Evolutionary conservation across 2,888 invertebrate genomes (phyloP).

Genomic region (Synanthedon tipuliformis): DNA sequence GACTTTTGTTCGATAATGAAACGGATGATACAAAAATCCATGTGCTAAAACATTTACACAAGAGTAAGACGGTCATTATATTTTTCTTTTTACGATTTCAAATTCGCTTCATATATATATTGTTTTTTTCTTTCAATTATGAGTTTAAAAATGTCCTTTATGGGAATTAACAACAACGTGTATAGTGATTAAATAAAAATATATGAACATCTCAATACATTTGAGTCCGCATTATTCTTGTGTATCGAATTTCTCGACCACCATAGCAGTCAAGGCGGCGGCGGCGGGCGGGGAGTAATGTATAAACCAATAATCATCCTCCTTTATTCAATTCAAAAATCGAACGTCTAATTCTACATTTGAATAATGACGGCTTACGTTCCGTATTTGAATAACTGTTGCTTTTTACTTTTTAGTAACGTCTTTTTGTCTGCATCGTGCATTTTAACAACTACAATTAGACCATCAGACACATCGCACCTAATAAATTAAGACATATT

Average conservation of each 20-base stretch:
- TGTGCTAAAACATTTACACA: constrained; percentile 2
- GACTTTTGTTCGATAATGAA: constrained; percentile 8
- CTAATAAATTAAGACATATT: too few relatives aligned
- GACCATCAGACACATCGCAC: too few relatives aligned
- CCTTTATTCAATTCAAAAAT: constrained; percentile 12
- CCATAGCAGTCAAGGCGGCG: constrained; percentile 5
- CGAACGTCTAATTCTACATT: constrained; percentile 12
- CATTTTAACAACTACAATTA: not conserved
- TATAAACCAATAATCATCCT: constrained; percentile 12
- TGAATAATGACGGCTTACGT: constrained; percentile 9
- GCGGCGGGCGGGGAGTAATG: constrained; percentile 5
- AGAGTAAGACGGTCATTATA: constrained; percentile 5
- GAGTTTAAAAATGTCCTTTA: too few relatives aligned
- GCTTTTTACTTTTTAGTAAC: constrained; percentile 1
- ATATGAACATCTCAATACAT: not conserved
- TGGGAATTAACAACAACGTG: too few relatives aligned
- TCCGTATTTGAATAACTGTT: constrained; percentile 5
- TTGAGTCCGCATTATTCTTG: not conserved
- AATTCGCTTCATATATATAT: too few relatives aligned
- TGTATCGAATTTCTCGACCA: constrained; percentile 5
- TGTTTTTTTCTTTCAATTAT: too few relatives aligned
- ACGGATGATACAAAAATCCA: constrained; percentile 8
- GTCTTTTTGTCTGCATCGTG: not conserved
- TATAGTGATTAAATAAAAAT: too few relatives aligned
- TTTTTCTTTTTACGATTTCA: too few relatives aligned